Evolutionary conservation across 2,797 vertebrate genomes (phyloP).

Genomic region (Cynodonichthys magdalenae): DNA sequence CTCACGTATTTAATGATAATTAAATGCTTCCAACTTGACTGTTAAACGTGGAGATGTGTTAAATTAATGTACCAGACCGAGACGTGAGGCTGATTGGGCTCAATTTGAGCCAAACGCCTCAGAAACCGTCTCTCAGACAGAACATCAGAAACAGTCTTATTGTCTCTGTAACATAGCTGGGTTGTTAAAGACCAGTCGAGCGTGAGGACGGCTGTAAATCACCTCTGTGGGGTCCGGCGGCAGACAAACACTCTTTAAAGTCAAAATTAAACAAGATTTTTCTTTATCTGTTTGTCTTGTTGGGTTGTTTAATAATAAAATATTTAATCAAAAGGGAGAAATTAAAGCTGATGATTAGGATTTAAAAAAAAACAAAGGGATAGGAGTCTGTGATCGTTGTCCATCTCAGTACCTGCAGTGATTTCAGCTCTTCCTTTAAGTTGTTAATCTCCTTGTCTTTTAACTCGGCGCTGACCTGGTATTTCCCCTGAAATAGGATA

Average conservation of each 20-base stretch:
- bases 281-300: constrained; percentile 16
- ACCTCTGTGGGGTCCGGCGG: constrained; percentile 53
- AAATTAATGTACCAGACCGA: constrained; percentile 56
- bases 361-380: not conserved
- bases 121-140: constrained; percentile 56
- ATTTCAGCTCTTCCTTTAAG: constrained; percentile 91
- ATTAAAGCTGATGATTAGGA: not conserved
- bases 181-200: constrained; percentile 69
- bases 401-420: constrained; percentile 85
- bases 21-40: constrained; percentile 45
- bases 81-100: constrained; percentile 5
- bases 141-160: constrained; percentile 76
- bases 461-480: constrained; percentile 86
- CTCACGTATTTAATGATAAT: constrained; percentile 35
- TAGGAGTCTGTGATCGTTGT: not conserved
- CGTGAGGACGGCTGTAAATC: constrained; percentile 65
- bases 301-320: constrained; percentile 6
- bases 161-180: constrained; percentile 64
- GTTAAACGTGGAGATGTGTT: constrained; percentile 45
- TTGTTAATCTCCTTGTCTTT: constrained; percentile 93
- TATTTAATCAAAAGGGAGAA: not conserved
- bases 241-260: constrained; percentile 44
- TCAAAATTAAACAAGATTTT: constrained; percentile 23
- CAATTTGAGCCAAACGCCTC: constrained; percentile 49
- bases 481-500: constrained; percentile 85